These are phyloP conservation scores for Sphaerolaimus hirsutus DNA, from an alignment of 2,888 invertebrate genomes.

Conservation along the genomic window DNA sequence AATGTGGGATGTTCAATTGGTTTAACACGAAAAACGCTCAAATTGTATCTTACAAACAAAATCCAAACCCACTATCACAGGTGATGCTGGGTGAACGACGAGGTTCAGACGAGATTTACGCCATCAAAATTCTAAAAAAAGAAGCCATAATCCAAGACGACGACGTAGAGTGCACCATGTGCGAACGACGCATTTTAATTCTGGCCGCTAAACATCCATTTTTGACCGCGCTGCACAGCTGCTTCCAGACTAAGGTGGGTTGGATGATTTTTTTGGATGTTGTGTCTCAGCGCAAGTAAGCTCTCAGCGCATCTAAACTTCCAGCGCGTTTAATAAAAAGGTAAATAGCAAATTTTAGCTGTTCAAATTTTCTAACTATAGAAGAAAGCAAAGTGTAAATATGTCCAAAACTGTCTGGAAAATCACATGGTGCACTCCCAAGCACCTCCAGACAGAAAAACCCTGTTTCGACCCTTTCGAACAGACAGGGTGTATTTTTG, in stretches of 20 bases:
- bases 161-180: slow-evolving; percentile 96
- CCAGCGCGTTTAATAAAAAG: too few relatives aligned
- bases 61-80: slow-evolving; percentile 28
- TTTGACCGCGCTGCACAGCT: slow-evolving; percentile 80
- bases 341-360: too few relatives aligned
- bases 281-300: too few relatives aligned
- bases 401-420: too few relatives aligned
- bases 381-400: too few relatives aligned
- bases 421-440: too few relatives aligned
- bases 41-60: background rate
- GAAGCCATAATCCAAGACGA: slow-evolving; percentile 94
- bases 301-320: too few relatives aligned
- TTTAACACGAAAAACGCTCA: background rate
- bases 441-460: too few relatives aligned
- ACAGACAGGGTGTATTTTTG: too few relatives aligned
- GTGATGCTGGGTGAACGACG: slow-evolving; percentile 89
- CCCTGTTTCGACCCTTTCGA: too few relatives aligned
- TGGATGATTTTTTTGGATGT: background rate
- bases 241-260: slow-evolving; percentile 69
- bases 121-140: slow-evolving; percentile 60
- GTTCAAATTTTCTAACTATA: too few relatives aligned
- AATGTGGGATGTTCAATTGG: background rate
- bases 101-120: slow-evolving; percentile 57
- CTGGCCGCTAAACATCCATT: slow-evolving; percentile 93
- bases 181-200: slow-evolving; percentile 82